Evolutionary conservation across 2,113 vertebrate species (phyloP).

Genomic region (Geococcyx californianus): DNA sequence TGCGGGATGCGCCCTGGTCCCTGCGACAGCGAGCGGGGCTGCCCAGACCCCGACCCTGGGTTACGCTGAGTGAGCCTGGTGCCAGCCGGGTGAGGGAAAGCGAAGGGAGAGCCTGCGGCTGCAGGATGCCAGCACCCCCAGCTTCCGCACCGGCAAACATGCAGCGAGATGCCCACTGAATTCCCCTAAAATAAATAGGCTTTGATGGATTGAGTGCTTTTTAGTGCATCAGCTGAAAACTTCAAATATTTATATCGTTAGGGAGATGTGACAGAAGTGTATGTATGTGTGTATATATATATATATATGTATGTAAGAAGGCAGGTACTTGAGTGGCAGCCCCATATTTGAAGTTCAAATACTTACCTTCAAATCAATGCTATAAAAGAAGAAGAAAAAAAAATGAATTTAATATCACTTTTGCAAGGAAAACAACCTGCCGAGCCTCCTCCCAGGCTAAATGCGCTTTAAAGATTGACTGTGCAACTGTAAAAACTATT

Average conservation of each 20-base stretch:
- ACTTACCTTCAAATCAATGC: background rate
- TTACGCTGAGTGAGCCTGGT: fast-evolving
- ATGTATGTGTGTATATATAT: background rate
- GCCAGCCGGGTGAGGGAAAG: fast-evolving
- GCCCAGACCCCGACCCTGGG: background rate
- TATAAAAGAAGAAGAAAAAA: background rate
- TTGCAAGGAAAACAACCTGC: slow-evolving; percentile 41
- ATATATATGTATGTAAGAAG: background rate
- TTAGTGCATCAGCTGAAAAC: background rate
- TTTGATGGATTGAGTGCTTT: slow-evolving; percentile 12
- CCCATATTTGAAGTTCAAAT: slow-evolving; percentile 32
- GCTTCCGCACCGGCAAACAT: fast-evolving
- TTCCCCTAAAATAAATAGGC: background rate
- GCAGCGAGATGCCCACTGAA: background rate
- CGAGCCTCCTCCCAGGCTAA: slow-evolving; percentile 29
- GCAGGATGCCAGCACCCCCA: fast-evolving
- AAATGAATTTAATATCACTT: slow-evolving; percentile 35
- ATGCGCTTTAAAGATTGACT: slow-evolving; percentile 45
- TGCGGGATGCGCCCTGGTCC: background rate
- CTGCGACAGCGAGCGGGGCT: background rate
- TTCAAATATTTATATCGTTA: slow-evolving; percentile 18
- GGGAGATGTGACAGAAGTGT: background rate
- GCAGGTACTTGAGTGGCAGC: slow-evolving; percentile 26
- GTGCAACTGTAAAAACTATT: slow-evolving; percentile 46
- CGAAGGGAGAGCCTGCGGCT: fast-evolving